Conservation (phyloP, 2,888 invertebrate species). For the Tipula helvola region DNA sequence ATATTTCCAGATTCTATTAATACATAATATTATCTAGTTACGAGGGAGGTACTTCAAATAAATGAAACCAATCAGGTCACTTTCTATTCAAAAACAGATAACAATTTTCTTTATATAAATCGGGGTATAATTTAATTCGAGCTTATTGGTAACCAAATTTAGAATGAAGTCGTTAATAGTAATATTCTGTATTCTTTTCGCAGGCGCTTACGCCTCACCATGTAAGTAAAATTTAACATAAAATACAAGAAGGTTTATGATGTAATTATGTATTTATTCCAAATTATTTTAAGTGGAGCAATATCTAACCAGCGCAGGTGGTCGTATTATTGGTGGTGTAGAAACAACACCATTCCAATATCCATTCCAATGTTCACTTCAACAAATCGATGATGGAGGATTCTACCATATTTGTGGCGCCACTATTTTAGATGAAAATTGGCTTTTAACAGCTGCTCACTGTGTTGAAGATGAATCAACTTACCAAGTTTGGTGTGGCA, state of each 20-base stretch:
- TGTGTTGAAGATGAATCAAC: not conserved
- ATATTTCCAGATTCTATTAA: not conserved
- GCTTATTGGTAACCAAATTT: not conserved
- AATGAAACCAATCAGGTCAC: not conserved
- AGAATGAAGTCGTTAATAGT: not conserved
- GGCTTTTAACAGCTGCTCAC: not conserved
- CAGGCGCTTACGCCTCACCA: not conserved
- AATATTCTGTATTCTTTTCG: not conserved
- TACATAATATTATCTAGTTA: not conserved
- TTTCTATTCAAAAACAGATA: not conserved
- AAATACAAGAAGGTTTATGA: too few relatives aligned
- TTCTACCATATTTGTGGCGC: not conserved
- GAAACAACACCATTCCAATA: not conserved
- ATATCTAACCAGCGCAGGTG: not conserved
- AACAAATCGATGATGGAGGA: too few relatives aligned
- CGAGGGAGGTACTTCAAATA: not conserved
- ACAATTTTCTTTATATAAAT: not conserved
- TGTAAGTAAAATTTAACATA: not conserved
- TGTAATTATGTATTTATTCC: too few relatives aligned
- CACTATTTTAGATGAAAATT: not conserved
- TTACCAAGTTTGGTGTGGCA: not conserved
- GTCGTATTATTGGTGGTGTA: not conserved
- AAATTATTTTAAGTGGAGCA: not conserved
- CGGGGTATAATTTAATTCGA: not conserved
- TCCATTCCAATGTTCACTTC: slow-evolving; percentile 5